Evolutionary conservation across 1,140 invertebrate species (phyloP).

Genomic region (Charaxes varanes): DNA sequence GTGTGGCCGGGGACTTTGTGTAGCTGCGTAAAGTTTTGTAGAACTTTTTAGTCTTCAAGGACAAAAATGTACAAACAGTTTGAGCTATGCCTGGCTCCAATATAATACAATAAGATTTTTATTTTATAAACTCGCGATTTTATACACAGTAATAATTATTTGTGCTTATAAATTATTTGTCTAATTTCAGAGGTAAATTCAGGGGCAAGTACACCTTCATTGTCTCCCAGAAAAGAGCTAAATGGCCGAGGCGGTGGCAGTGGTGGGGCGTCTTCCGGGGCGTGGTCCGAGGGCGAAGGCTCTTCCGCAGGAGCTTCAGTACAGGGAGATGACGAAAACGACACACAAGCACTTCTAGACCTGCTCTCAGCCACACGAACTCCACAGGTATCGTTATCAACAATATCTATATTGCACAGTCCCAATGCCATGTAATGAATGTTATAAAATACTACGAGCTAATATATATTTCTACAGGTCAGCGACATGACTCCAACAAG

Average conservation of each 20-base stretch:
- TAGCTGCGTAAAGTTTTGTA: no score
- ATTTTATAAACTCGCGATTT: no score
- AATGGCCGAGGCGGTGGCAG: constrained; percentile 69
- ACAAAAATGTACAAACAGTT: no score
- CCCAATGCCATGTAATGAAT: neutral
- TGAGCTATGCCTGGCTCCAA: no score
- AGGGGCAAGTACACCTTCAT: constrained; percentile 70
- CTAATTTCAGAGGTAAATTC: constrained; percentile 53
- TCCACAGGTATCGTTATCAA: constrained; percentile 80
- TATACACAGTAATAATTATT: no score
- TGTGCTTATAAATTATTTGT: no score
- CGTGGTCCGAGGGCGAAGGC: constrained; percentile 83
- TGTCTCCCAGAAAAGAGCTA: constrained; percentile 76
- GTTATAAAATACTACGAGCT: no score
- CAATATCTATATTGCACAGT: no score
- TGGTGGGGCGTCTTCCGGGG: constrained; percentile 75
- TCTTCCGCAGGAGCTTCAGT: constrained; percentile 77
- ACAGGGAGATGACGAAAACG: constrained; percentile 81
- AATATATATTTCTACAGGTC: constrained; percentile 73
- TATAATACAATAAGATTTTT: no score
- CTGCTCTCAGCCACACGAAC: constrained; percentile 83
- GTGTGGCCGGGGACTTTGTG: no score
- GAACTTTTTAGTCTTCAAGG: no score
- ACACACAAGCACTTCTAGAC: constrained; percentile 78
- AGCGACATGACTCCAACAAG: constrained; percentile 85